Conservation (phyloP, 2,113 vertebrate species). For the Gila orcuttii region DNA sequence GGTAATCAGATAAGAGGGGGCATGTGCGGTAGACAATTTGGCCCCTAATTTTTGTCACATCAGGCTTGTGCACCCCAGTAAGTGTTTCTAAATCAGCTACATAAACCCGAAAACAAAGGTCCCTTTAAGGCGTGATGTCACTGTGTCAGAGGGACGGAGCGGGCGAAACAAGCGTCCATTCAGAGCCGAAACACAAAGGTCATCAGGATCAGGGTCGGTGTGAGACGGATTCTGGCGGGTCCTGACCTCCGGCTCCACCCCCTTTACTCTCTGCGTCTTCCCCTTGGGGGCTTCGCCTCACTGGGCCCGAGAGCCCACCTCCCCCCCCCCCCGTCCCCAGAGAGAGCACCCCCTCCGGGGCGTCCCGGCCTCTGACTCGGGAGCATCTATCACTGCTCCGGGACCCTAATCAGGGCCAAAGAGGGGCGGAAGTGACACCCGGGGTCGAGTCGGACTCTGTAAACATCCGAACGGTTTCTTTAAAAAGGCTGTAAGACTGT, state of each 20-base stretch:
- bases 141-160: constrained; percentile 60
- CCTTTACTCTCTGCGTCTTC: constrained; percentile 73
- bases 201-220: constrained; percentile 76
- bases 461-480: constrained; percentile 78
- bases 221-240: constrained; percentile 77
- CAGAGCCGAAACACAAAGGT: constrained; percentile 78
- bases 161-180: constrained; percentile 74
- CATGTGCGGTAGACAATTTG: constrained; percentile 58
- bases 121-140: constrained; percentile 46
- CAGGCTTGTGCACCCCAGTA: constrained; percentile 63
- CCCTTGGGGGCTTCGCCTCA: constrained; percentile 29
- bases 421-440: constrained; percentile 72
- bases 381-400: constrained; percentile 79
- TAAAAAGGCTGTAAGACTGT: constrained; percentile 74
- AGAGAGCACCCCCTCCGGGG: constrained; percentile 67
- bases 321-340: constrained; percentile 68
- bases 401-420: constrained; percentile 75
- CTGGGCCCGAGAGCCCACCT: constrained; percentile 38
- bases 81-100: constrained; percentile 68
- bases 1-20: constrained; percentile 50
- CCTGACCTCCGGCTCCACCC: constrained; percentile 60
- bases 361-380: constrained; percentile 72
- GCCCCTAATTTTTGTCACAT: constrained; percentile 64
- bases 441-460: constrained; percentile 77
- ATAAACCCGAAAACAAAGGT: constrained; percentile 70